These are phyloP conservation scores for Hofmannophila pseudospretella DNA, from an alignment of 2,888 invertebrate species.

Conservation along the genomic window DNA sequence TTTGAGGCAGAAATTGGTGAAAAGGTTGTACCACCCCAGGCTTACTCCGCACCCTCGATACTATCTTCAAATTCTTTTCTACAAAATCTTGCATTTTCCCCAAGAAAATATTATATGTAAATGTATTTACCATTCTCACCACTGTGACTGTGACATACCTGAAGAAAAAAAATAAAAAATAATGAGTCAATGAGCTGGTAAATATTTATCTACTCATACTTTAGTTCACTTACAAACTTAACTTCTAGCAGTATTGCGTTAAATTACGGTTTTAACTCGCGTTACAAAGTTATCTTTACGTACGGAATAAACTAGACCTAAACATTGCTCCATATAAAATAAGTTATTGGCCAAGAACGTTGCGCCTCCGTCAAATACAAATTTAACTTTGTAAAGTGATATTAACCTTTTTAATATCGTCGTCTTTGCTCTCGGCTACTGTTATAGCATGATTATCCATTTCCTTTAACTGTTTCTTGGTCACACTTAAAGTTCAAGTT, in stretches of 20 bases:
- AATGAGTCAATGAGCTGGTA: no score
- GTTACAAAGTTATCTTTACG: not conserved
- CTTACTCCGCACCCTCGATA: no score
- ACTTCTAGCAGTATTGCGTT: not conserved
- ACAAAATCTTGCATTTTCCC: no score
- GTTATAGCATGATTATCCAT: conserved; percentile 29
- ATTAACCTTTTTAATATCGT: not conserved
- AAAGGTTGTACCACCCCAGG: no score
- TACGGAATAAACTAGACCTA: not conserved
- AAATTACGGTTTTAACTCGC: conserved; percentile 1
- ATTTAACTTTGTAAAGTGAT: not conserved
- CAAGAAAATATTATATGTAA: no score
- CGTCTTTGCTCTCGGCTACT: conserved; percentile 15
- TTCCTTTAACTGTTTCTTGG: conserved; percentile 21
- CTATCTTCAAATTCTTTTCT: no score
- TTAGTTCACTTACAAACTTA: not conserved
- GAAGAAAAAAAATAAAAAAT: no score
- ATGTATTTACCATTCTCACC: no score
- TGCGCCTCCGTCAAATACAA: not conserved
- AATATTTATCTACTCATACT: no score
- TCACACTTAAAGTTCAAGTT: no score
- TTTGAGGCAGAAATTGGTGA: no score
- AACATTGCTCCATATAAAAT: not conserved
- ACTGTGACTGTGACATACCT: no score
- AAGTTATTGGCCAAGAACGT: not conserved